Percentiles rank a stretch among this genome's conserved stretches.
phyloP scores from a whole-genome alignment of 2,888 invertebrate genomes.

The Drosophila fulvimacula region DNA sequence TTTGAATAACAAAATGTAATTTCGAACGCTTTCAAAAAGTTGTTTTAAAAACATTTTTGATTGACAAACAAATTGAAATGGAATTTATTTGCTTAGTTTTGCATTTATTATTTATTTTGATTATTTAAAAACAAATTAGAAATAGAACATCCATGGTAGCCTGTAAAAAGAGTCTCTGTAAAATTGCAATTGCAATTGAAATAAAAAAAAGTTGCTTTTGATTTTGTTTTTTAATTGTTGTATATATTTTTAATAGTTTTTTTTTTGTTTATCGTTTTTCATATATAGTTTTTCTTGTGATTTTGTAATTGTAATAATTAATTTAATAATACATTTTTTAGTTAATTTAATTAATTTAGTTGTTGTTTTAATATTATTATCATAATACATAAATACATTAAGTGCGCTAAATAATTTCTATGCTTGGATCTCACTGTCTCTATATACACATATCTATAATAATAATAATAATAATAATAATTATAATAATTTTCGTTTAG shows the following conservation, averaged over 20 bases:
- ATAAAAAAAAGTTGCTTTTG: conserved; percentile 2
- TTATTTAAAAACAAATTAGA: too few species aligned
- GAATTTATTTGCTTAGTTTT: background rate
- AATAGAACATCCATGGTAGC: background rate
- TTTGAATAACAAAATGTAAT: conserved; percentile 41
- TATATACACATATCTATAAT: conserved; percentile 55
- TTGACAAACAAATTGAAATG: background rate
- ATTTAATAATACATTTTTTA: conserved; percentile 79
- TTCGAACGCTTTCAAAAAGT: conserved; percentile 3
- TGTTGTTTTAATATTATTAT: conserved; percentile 36
- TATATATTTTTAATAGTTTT: conserved; percentile 73
- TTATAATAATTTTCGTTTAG: conserved; percentile 42
- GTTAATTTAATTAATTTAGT: conserved; percentile 75
- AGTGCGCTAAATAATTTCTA: conserved; percentile 71
- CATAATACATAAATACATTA: conserved; percentile 77
- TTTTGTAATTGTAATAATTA: conserved; percentile 76
- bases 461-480: conserved; percentile 24
- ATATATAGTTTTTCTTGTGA: conserved; percentile 65
- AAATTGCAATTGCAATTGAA: background rate
- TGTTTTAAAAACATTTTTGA: conserved; percentile 14
- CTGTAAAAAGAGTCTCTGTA: background rate
- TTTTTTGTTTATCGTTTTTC: conserved; percentile 47
- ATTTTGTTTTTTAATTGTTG: conserved; percentile 47
- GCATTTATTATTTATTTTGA: too few species aligned
- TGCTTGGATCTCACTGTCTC: conserved; percentile 34